Evolutionary conservation across 2,797 vertebrate genomes (phyloP).

Genomic region (Dipus sagitta): DNA sequence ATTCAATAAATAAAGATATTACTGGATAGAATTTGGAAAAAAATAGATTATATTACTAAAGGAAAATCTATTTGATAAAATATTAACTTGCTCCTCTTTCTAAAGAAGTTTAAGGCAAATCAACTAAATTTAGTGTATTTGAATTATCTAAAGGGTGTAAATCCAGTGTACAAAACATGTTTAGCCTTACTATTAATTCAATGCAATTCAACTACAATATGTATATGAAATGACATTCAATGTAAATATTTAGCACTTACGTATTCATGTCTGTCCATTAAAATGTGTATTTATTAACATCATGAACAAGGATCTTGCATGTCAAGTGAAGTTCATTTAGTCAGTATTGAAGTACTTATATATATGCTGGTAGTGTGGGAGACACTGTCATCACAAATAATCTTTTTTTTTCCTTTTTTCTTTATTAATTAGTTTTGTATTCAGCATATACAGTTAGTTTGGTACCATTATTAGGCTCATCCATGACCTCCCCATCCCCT

Average conservation of each 20-base stretch:
- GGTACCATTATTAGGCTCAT: no score
- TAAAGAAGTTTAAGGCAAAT: background rate
- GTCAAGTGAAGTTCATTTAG: background rate
- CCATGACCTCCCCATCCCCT: no score
- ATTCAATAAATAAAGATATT: no score
- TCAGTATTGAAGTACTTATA: background rate
- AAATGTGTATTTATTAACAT: background rate
- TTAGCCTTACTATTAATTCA: background rate
- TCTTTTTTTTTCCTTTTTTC: no score
- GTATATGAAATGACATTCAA: background rate
- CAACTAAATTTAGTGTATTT: background rate
- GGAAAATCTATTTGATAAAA: background rate
- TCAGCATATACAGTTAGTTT: no score
- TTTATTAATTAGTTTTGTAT: no score
- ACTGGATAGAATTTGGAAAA: background rate
- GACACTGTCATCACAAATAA: background rate
- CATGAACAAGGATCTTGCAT: background rate
- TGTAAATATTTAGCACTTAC: background rate
- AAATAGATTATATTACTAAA: background rate
- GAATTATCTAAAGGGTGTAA: background rate
- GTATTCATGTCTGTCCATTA: background rate
- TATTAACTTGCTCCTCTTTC: background rate
- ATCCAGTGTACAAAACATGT: background rate
- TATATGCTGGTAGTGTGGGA: background rate
- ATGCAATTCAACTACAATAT: background rate